phyloP scores from a whole-genome alignment of 2,888 invertebrate species.

The Cantharis lateralis region DNA sequence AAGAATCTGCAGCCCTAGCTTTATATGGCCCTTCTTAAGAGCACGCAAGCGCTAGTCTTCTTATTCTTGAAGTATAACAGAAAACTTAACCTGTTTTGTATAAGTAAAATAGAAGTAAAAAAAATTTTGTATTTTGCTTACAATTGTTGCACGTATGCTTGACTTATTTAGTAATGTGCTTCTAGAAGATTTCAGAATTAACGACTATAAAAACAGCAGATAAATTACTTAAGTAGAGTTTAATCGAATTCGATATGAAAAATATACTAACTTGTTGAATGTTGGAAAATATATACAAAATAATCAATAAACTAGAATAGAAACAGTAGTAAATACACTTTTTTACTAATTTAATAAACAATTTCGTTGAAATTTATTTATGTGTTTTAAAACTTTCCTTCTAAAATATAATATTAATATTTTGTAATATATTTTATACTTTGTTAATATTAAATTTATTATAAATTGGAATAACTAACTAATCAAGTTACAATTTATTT shows the following conservation, averaged over 20 bases:
- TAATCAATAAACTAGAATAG: neutral
- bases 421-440: neutral
- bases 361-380: neutral
- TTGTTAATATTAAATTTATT: neutral
- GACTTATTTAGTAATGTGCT: neutral
- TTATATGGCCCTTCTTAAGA: constrained; percentile 29
- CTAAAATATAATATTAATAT: neutral
- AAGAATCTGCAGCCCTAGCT: constrained; percentile 34
- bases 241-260: neutral
- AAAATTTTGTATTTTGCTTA: neutral
- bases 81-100: neutral
- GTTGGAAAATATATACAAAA: neutral
- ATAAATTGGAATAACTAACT: neutral
- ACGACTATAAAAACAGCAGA: neutral
- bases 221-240: neutral
- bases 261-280: neutral
- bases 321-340: neutral
- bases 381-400: neutral
- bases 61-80: constrained; percentile 29
- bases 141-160: neutral
- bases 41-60: constrained; percentile 33
- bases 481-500: neutral
- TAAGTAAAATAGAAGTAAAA: neutral
- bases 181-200: neutral
- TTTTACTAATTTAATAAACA: neutral